These are phyloP conservation scores for Xanthia icteritia DNA, from an alignment of 2,888 invertebrate species.

Conservation along the genomic window DNA sequence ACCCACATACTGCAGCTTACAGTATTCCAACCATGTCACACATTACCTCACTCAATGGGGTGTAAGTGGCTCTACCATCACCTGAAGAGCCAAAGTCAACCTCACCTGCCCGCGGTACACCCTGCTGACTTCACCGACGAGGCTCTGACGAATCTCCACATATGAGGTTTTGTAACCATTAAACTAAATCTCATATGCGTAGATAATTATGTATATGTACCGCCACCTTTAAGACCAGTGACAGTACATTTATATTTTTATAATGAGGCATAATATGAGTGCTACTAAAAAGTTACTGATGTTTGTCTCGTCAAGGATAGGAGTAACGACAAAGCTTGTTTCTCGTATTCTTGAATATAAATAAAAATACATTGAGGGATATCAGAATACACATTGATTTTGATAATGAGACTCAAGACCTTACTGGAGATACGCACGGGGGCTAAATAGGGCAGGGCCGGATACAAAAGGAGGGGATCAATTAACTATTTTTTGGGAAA, in stretches of 20 bases:
- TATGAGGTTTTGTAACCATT: neutral
- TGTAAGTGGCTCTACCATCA: slow-evolving; percentile 38
- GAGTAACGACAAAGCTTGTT: neutral
- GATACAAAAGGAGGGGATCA: slow-evolving; percentile 26
- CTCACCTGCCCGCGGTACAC: slow-evolving; percentile 46
- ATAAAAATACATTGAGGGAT: neutral
- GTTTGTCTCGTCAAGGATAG: neutral
- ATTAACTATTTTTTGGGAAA: neutral
- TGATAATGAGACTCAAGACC: neutral
- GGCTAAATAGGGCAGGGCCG: neutral
- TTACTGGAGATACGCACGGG: neutral
- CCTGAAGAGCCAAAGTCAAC: slow-evolving; percentile 34
- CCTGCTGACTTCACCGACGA: slow-evolving; percentile 33
- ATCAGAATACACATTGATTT: neutral
- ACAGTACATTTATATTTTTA: neutral
- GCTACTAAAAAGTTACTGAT: neutral
- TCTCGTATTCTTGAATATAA: neutral
- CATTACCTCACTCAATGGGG: slow-evolving; percentile 4
- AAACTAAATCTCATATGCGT: neutral
- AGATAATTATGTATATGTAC: neutral
- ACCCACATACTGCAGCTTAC: neutral
- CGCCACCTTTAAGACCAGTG: neutral
- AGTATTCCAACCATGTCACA: neutral
- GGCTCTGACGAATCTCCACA: slow-evolving; percentile 29
- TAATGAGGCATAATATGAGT: neutral